Evolutionary conservation across 2,797 vertebrate species (phyloP).

Genomic region (Sylvia borin): DNA sequence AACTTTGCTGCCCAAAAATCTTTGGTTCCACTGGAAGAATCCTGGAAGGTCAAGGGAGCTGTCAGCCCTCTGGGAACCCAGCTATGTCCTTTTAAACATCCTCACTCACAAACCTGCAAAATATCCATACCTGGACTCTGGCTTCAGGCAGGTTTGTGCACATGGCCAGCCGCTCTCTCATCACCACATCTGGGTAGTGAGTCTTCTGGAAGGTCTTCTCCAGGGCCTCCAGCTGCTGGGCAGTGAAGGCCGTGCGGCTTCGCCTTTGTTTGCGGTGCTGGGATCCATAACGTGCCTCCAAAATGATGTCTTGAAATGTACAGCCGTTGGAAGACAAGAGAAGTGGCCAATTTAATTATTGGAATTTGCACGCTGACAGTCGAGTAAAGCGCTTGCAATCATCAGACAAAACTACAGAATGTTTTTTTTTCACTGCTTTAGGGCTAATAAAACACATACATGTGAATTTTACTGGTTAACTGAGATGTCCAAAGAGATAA

Average conservation of each 20-base stretch:
- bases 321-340: slow-evolving; percentile 94
- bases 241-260: slow-evolving; percentile 96
- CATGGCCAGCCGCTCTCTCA: slow-evolving; percentile 97
- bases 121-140: slow-evolving; percentile 89
- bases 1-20: background rate
- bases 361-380: slow-evolving; percentile 66
- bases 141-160: slow-evolving; percentile 98
- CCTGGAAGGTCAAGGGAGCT: background rate
- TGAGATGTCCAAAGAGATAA: background rate
- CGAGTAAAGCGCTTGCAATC: background rate
- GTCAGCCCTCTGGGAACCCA: background rate
- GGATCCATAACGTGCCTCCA: slow-evolving; percentile 98
- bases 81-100: background rate
- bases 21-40: background rate
- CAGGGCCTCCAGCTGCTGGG: slow-evolving; percentile 96
- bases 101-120: background rate
- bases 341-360: slow-evolving; percentile 91
- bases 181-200: slow-evolving; percentile 98
- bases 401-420: background rate
- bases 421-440: background rate
- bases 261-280: slow-evolving; percentile 98
- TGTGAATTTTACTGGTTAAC: background rate
- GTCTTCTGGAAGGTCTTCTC: slow-evolving; percentile 99
- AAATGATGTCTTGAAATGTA: slow-evolving; percentile 99
- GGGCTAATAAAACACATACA: background rate